Evolutionary conservation across 2,888 invertebrate species (phyloP).

Genomic region (Rhyacophila evoluta): DNA sequence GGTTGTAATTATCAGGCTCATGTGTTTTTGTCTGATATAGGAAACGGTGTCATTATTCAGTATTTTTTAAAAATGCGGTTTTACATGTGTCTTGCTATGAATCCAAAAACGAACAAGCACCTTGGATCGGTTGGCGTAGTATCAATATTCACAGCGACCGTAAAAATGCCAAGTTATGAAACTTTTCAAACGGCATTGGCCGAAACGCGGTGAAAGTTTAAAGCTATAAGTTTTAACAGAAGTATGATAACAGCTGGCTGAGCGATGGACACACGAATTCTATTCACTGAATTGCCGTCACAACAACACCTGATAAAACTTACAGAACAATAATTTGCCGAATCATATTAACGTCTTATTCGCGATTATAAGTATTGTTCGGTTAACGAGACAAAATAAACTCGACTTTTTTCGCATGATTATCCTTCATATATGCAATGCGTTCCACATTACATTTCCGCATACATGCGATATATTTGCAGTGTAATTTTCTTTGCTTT

Average conservation of each 20-base stretch:
- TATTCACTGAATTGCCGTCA: too few species aligned
- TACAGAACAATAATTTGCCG: too few species aligned
- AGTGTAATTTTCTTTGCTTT: too few species aligned
- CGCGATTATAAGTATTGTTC: too few species aligned
- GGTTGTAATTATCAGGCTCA: too few species aligned
- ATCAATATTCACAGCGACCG: not conserved
- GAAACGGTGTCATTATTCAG: not conserved
- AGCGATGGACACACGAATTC: not conserved
- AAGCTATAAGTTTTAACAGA: not conserved
- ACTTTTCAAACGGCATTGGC: slow-evolving; percentile 22
- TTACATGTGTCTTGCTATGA: not conserved
- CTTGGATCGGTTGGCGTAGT: not conserved
- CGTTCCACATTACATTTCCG: too few species aligned
- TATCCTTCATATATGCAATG: too few species aligned
- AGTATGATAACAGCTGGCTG: not conserved
- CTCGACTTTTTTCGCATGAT: too few species aligned
- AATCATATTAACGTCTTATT: too few species aligned
- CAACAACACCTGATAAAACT: too few species aligned
- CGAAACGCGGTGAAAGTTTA: slow-evolving; percentile 8
- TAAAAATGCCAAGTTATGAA: slow-evolving; percentile 11
- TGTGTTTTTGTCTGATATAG: not conserved
- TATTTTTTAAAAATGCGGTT: not conserved
- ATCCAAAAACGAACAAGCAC: not conserved
- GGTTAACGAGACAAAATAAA: too few species aligned
- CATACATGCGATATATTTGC: too few species aligned